Evolutionary conservation across 2,888 invertebrate genomes (phyloP).

Genomic region (Sinohyriopsis cumingii): DNA sequence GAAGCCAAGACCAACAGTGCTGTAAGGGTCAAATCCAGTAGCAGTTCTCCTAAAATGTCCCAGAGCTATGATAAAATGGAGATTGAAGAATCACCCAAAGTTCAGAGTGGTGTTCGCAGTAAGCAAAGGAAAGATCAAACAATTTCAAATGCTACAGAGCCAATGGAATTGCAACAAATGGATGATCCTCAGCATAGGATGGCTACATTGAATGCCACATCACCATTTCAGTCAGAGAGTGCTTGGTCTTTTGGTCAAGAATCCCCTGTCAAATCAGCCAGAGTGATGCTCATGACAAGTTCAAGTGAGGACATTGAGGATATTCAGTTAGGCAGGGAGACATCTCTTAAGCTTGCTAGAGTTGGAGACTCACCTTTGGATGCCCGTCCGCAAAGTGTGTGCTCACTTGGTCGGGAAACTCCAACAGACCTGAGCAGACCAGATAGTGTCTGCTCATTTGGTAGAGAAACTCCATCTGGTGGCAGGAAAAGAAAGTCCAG

Average conservation of each 20-base stretch:
- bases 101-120: too few relatives aligned
- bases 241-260: constrained; percentile 33
- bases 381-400: constrained; percentile 33
- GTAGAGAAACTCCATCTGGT: constrained; percentile 44
- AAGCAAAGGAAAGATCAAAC: too few relatives aligned
- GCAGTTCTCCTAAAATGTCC: too few relatives aligned
- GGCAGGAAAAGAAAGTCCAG: constrained; percentile 45
- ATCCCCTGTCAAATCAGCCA: background rate
- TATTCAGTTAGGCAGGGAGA: constrained; percentile 12
- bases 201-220: constrained; percentile 30
- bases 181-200: constrained; percentile 30
- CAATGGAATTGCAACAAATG: too few relatives aligned
- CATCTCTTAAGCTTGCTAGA: constrained; percentile 19
- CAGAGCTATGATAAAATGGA: too few relatives aligned
- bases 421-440: constrained; percentile 27
- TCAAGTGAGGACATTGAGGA: too few relatives aligned
- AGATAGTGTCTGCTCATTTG: constrained; percentile 44
- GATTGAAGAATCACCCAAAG: too few relatives aligned
- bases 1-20: background rate
- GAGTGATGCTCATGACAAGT: too few relatives aligned
- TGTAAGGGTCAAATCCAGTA: background rate
- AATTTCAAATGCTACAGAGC: too few relatives aligned
- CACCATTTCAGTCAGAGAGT: constrained; percentile 39
- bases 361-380: constrained; percentile 15
- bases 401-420: constrained; percentile 35